A percentile compares a stretch with the other conserved stretches of the same genome.
Conservation (phyloP, 2,888 invertebrate genomes). For the Drosophila lutescens region DNA sequence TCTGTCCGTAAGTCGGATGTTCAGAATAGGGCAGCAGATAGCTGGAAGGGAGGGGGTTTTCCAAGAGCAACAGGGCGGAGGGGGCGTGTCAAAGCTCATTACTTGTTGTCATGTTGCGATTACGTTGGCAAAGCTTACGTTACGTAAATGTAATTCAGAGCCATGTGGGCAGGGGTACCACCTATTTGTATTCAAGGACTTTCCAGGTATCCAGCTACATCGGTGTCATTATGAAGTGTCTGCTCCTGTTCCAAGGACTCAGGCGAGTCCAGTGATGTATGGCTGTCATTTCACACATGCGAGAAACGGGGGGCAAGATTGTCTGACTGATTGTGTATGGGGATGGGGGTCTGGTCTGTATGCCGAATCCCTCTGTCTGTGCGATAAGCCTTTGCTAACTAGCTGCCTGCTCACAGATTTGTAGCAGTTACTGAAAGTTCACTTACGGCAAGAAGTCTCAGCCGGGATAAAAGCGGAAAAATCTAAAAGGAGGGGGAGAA, state of each 20-base stretch:
- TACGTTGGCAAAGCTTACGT: constrained; percentile 62
- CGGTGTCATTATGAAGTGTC: constrained; percentile 66
- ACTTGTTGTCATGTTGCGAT: constrained; percentile 67
- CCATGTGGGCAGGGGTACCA: constrained; percentile 11
- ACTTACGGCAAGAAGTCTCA: constrained; percentile 37
- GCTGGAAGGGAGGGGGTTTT: neutral
- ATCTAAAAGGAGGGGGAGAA: neutral
- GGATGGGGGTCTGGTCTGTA: neutral
- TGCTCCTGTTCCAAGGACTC: constrained; percentile 29
- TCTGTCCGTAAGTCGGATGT: constrained; percentile 37
- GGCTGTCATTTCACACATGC: constrained; percentile 66
- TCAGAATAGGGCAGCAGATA: constrained; percentile 11
- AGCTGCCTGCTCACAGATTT: constrained; percentile 58
- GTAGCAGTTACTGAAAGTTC: constrained; percentile 49
- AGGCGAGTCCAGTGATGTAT: constrained; percentile 56
- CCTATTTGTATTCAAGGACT: neutral
- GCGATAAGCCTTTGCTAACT: constrained; percentile 71
- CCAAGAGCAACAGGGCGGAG: constrained; percentile 6
- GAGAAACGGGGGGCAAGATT: constrained; percentile 33
- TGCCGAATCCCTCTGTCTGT: constrained; percentile 34
- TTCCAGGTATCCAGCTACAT: constrained; percentile 21
- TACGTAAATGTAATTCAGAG: constrained; percentile 64
- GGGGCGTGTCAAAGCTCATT: constrained; percentile 53
- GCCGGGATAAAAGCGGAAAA: constrained; percentile 12
- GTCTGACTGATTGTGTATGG: constrained; percentile 34